Conservation (phyloP, 1,140 invertebrate species). For the Pseudomyrmex concolor region DNA sequence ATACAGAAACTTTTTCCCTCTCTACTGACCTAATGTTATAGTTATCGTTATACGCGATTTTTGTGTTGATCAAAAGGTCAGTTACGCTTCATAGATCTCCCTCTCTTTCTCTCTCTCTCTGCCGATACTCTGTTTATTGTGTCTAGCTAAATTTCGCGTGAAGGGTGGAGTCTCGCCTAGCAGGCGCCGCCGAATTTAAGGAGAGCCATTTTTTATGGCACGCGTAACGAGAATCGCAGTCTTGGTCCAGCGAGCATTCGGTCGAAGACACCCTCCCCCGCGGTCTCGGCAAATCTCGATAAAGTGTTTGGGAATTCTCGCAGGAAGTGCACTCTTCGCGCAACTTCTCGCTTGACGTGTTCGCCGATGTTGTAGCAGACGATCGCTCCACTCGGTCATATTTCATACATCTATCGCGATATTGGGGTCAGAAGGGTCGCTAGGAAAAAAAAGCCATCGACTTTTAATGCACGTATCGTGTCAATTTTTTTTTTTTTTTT, state of each 20-base stretch:
- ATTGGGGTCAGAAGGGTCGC: slow-evolving; percentile 39
- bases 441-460: slow-evolving; percentile 54
- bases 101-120: neutral
- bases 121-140: slow-evolving; percentile 23
- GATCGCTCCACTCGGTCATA: slow-evolving; percentile 48
- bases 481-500: slow-evolving; percentile 21
- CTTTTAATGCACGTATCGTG: slow-evolving; percentile 59
- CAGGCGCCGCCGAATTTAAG: slow-evolving; percentile 74
- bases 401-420: slow-evolving; percentile 63
- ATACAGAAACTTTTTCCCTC: no score
- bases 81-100: slow-evolving; percentile 36
- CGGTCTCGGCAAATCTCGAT: slow-evolving; percentile 67
- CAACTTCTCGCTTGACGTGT: slow-evolving; percentile 73
- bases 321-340: slow-evolving; percentile 67
- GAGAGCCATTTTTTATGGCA: slow-evolving; percentile 74
- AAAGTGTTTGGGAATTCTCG: slow-evolving; percentile 65
- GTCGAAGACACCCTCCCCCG: slow-evolving; percentile 45
- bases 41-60: neutral
- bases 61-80: neutral
- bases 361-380: slow-evolving; percentile 69
- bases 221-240: slow-evolving; percentile 62
- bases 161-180: slow-evolving; percentile 37
- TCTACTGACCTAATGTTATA: no score
- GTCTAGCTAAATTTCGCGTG: slow-evolving; percentile 41
- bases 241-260: slow-evolving; percentile 76